These are phyloP conservation scores for Clarias fuscus DNA, from an alignment of 2,797 vertebrate species.

Conservation along the genomic window DNA sequence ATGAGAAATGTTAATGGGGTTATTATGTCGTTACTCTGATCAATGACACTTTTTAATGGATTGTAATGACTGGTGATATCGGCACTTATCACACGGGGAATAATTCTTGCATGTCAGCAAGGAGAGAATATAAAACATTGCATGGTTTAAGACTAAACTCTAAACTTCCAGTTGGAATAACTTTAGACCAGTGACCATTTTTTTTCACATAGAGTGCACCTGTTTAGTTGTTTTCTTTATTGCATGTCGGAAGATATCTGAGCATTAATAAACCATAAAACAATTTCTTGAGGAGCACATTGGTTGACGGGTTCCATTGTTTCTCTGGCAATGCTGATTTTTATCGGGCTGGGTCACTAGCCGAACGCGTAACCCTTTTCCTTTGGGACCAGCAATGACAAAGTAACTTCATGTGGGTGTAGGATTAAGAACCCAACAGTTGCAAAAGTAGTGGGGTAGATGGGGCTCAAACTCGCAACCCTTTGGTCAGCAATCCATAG, in stretches of 20 bases:
- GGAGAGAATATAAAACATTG: neutral
- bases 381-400: too few relatives aligned
- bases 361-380: too few relatives aligned
- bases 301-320: too few relatives aligned
- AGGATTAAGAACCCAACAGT: too few relatives aligned
- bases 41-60: conserved; percentile 48
- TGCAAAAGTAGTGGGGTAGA: too few relatives aligned
- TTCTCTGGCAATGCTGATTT: too few relatives aligned
- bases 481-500: too few relatives aligned
- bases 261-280: neutral
- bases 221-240: neutral
- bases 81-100: conserved; percentile 38
- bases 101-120: neutral
- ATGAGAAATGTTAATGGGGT: conserved; percentile 56
- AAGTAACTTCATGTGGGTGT: too few relatives aligned
- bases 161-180: neutral
- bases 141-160: neutral
- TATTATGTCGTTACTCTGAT: conserved; percentile 52
- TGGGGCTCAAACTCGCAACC: too few relatives aligned
- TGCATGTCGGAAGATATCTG: neutral
- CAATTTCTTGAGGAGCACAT: too few relatives aligned
- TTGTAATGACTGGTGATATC: conserved; percentile 47
- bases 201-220: neutral
- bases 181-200: neutral
- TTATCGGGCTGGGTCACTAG: too few relatives aligned